Evolutionary conservation across 1,140 invertebrate species (phyloP), one percentile per base, ranked within the genome.

Genomic region (Drosophila equinoxialis): DNA sequence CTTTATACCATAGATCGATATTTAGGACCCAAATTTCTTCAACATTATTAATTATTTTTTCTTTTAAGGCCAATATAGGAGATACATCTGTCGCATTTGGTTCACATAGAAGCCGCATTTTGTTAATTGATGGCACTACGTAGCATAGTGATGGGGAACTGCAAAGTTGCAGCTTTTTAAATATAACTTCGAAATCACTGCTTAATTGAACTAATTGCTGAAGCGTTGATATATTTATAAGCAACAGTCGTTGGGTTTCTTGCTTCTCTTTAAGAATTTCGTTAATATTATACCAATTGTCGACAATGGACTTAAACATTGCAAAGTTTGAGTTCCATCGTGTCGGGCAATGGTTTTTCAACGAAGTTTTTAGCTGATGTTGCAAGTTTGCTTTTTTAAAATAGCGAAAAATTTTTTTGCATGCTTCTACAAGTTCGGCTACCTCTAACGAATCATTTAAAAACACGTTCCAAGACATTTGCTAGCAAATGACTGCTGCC

Each of bases 241-340:
- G 71, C 13, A 71, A 30, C 20, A 75, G 14, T 54, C 68, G 23
- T 14, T 60, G 59, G 33, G 10, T 67, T 71, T 55, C 10, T 70
- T 66, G 59, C 17, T 64, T 30, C 3, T 75, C 59, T 30, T 33
- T 62, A 2, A 71, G 45, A 39, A 75, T 48, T 6, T 48, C n/a
- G 14, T 70, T 70, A 13, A 75, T 67, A 14, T 48, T 8, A 11
- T 10, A 41, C 73, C 73, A 75, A 63, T 71, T 75, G 58, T 75
- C 68, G 39, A 65, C 45, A 35, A 58, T 62, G 13, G 63, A 63
- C 14, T 66, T 66, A 30, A 64, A 62, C 54, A 74, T 66, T 7
- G 11, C 20, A 8, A 41, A 62, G 39, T 66, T 65, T 4, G 66
- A 74, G 10, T 66, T 65, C 61, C 61, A 70, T 8, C 63, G 17